Base-by-base conservation (phyloP, 2,113 vertebrate genomes). In the Poeciliopsis turrubarensis region DNA sequence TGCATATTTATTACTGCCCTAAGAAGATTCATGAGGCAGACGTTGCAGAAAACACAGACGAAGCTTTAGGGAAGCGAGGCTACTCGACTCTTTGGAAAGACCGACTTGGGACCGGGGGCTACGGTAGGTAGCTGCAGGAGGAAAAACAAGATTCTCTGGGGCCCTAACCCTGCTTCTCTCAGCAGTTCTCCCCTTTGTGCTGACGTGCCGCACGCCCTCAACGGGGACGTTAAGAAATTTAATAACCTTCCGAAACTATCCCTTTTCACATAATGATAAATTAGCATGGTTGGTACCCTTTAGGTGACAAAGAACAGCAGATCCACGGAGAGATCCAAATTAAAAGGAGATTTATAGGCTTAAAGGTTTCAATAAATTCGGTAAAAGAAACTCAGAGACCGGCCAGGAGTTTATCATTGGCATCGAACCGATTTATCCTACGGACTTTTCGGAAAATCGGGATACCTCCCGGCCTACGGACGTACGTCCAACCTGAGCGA, bases 371-470 rank as follows among this genome's bases (percentile, higher is more conserved):
- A 68, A 86, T 76, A 89, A 91, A 91, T 91, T 72, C 90, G 87
- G 75, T 77, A 77, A 79, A 78, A 83, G 77, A 83, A 91, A 87
- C 71, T 78, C 66, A 47, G 41, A 73, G 77, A 74, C 70, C 68
- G 83, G 79, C 72, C 73, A 62, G 70, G 41, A 86, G 85, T 92
- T 91, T 90, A 90, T 93, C 90, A 91, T 72, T 81, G 78, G 87
- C 88, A 88, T 86, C 63, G 22, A 26, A 86, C 86, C 84, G 84
- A 91, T 82, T 82, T 84, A 78, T 82, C 78, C 51, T 75, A 64
- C 31, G 3, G 54, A 86, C 82, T 85, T 89, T 85, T 68, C 70
- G 72, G 68, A 77, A 73, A 91, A 91, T 88, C 64, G 87, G 83
- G 73, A 47, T 81, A 60, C 68, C 71, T 75, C 78, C 68, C 73